Evolutionary conservation across 1,140 invertebrate genomes (phyloP), one percentile per base, ranked within the genome.

Genomic region (Sogatella furcifera): DNA sequence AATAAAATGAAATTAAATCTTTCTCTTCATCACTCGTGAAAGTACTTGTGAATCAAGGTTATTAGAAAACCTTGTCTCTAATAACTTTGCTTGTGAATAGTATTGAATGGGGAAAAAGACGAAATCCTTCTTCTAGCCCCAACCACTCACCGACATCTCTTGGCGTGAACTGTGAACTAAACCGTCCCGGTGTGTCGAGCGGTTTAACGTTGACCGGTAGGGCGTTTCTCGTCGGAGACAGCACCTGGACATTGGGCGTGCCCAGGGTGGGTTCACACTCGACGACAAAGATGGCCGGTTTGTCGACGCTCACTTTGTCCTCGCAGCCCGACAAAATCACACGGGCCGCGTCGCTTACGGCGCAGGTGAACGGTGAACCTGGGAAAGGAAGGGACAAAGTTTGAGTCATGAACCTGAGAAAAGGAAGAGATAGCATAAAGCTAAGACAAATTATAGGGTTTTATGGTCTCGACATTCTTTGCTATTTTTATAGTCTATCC

Each of bases 231-330:
- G 77, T 6, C 83, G 85, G 5, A 86, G 89, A 44, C 86, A 88
- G 22, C 55, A 91, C 85, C 67, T 88, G 88, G 3, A 95, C 88
- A 2, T 81, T 81, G 0, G 92, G 87, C 49, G 78, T 14, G 78
- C 83, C 66, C 49, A 88, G 77, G 49, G 86, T 85, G 24, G 77
- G 75, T 65, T 84, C 79, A 9, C 82, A 81, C 69, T 95, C 89
- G 55, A 97, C 86, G 44, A 82, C 83, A 73, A 98, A 96, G 11
- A 83, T 85, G 55, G 91, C 89, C 2, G 85, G 73, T 42, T 84
- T 79, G 54, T 90, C 88, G 44, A 97, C 90, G 14, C 92, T 88
- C n/a, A 97, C 89, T 74, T 95, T 94, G 70, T 96, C 85, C 66
- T 95, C 89, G 3, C 86, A 86, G 2, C 86, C 86, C 15, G 84